Base-by-base conservation (phyloP, 2,113 vertebrate species). In the Aphyosemion australe region DNA sequence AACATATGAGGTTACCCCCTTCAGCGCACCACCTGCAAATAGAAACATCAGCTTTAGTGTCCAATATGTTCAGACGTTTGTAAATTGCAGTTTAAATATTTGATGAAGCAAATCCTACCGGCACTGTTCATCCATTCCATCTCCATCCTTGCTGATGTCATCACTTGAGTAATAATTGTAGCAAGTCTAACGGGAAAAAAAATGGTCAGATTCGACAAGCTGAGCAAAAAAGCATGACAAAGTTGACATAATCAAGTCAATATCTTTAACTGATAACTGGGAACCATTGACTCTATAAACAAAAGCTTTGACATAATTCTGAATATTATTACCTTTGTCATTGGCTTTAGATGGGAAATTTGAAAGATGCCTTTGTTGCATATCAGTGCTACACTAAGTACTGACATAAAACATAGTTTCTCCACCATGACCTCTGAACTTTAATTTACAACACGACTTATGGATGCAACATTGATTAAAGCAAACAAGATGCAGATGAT, bases 41-140 rank as follows among this genome's bases (percentile, higher is more conserved):
- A 61, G 61, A 51, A 48, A 37, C 53, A 51, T 21, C 19, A 8
- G 10, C 8, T n/a, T 56, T 56, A 34, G 15, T n/a, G 15, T 16
- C 15, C 15, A 47, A 7, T 8, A n/a, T 47, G 16, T n/a, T 54
- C 6, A 20, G 41, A 49, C 16, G 13, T 2, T 60, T 47, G 12
- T 46, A 2, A 16, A 16, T 46, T 18, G 11, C 12, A 21, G 0
- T 42, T 26, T 65, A 16, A 68, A 69, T 21, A 26, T 8, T 11
- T 19, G 6, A 41, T 6, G 19, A 0, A 49, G 20, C 15, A 66
- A 51, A 61, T 61, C 61, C 16, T 86, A 97, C 97, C 97, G 94
- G 91, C 97, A 99, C 85, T 99, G 97, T 61, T 99, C 97, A 79
- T 99, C 97, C 95, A 98, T 98, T 61, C 96, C 97, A 88, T 99